These are phyloP conservation scores for Dryocosmus kuriphilus DNA, from an alignment of 2,888 invertebrate species.

Conservation along the genomic window DNA sequence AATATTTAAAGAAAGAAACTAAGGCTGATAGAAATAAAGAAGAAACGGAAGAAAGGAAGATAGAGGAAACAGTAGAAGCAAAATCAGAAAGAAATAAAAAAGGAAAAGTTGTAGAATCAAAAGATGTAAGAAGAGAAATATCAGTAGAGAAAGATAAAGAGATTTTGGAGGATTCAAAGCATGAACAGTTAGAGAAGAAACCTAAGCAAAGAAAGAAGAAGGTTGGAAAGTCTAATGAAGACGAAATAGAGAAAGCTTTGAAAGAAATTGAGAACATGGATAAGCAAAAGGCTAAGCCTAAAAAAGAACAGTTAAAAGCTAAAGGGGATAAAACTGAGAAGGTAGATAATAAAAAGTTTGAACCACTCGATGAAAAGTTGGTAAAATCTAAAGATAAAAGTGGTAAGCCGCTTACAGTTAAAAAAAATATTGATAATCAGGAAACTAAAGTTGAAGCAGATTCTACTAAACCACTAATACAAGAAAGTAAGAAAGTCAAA, in stretches of 20 bases:
- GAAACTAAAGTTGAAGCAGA: conserved; percentile 35
- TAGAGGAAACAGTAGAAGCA: conserved; percentile 2
- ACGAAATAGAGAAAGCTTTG: conserved; percentile 78
- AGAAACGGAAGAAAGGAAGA: conserved; percentile 39
- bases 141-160: conserved; percentile 39
- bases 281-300: conserved; percentile 67
- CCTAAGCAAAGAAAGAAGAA: conserved; percentile 71
- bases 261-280: conserved; percentile 77
- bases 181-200: conserved; percentile 62
- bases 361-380: conserved; percentile 39
- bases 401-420: conserved; percentile 48
- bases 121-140: conserved; percentile 37
- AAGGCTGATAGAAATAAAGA: conserved; percentile 35
- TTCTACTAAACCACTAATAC: not conserved
- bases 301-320: conserved; percentile 54
- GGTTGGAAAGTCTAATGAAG: conserved; percentile 68
- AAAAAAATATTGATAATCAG: conserved; percentile 41
- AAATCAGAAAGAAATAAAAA: conserved; percentile 40
- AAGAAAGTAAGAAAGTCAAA: conserved; percentile 43
- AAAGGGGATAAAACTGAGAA: conserved; percentile 47
- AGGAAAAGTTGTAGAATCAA: conserved; percentile 45
- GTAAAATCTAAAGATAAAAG: conserved; percentile 43
- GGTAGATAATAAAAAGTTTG: conserved; percentile 43
- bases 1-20: conserved; percentile 31
- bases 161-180: not conserved